These are phyloP conservation scores for Psilopogon haemacephalus DNA, from an alignment of 2,113 vertebrate species.

Conservation along the genomic window DNA sequence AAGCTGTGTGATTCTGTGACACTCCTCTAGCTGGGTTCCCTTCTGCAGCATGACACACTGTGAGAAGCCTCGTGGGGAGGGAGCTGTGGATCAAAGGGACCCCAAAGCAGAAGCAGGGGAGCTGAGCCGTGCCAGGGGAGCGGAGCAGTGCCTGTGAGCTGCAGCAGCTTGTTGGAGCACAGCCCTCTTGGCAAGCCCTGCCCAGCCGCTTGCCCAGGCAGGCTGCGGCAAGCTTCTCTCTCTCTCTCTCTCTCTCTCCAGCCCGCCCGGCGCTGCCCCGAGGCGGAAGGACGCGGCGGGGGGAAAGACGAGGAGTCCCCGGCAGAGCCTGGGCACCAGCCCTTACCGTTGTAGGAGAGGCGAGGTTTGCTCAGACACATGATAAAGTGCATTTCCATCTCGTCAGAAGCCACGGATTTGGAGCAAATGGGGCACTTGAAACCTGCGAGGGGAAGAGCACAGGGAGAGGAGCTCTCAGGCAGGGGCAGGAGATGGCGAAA, in stretches of 20 bases:
- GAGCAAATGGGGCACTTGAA: conserved; percentile 99
- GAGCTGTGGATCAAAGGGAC: background rate
- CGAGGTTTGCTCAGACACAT: conserved; percentile 99
- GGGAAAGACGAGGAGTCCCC: fast-evolving
- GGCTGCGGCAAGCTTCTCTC: background rate
- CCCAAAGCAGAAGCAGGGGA: background rate
- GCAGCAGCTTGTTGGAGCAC: background rate
- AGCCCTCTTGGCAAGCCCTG: background rate
- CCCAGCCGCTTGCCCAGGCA: fast-evolving
- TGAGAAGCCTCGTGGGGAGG: fast-evolving
- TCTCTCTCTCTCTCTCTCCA: background rate
- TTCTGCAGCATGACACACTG: fast-evolving
- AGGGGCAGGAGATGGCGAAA: background rate
- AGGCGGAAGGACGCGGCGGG: background rate
- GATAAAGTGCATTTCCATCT: conserved; percentile 99
- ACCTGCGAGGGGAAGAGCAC: conserved; percentile 78
- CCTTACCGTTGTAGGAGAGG: conserved; percentile 97
- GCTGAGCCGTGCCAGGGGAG: background rate
- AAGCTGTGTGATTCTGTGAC: background rate
- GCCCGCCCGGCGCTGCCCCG: background rate
- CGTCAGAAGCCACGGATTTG: conserved; percentile 98
- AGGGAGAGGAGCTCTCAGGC: background rate
- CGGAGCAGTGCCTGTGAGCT: background rate
- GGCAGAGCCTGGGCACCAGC: background rate
- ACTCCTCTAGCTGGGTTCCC: background rate